These are phyloP conservation scores for Drosophila fuyamai DNA, from an alignment of 1,140 invertebrate species.

Conservation along the genomic window DNA sequence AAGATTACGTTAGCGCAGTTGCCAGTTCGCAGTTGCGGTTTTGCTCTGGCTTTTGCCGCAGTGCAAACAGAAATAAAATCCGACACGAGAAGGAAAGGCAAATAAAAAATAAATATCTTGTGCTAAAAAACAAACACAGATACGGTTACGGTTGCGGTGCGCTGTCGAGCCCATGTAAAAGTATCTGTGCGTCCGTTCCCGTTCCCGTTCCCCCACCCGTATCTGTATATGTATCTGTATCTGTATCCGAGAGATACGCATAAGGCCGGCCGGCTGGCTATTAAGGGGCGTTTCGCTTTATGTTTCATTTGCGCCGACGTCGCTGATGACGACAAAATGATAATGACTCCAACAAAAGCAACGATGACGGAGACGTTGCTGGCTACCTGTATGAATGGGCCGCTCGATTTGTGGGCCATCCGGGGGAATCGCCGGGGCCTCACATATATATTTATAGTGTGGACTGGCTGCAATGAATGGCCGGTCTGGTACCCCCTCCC, in stretches of 20 bases:
- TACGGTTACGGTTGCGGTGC: constrained; percentile 63
- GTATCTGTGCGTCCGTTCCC: constrained; percentile 19
- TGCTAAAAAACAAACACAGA: constrained; percentile 80
- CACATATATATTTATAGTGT: constrained; percentile 13
- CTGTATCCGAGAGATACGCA: constrained; percentile 74
- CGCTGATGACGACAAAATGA: constrained; percentile 81
- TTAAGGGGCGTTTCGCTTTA: constrained; percentile 83
- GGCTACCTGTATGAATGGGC: constrained; percentile 19
- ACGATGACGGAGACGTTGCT: constrained; percentile 27
- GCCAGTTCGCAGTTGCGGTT: constrained; percentile 66
- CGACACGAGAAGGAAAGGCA: constrained; percentile 35
- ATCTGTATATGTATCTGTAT: constrained; percentile 4
- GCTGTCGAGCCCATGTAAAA: constrained; percentile 15
- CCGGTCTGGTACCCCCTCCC: constrained; percentile 20
- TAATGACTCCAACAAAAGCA: constrained; percentile 69
- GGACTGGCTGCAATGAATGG: constrained; percentile 67
- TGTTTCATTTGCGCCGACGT: constrained; percentile 82
- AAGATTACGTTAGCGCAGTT: constrained; percentile 73
- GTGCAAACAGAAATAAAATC: constrained; percentile 68
- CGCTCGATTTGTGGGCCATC: constrained; percentile 6
- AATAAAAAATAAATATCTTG: constrained; percentile 58
- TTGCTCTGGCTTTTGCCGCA: constrained; percentile 36
- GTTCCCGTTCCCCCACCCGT: too few species aligned
- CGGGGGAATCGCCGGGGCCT: constrained; percentile 12
- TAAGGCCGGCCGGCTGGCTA: constrained; percentile 64